These are phyloP conservation scores for Typhlichthys eigenmanni DNA, from an alignment of 2,797 vertebrate species.

Conservation along the genomic window DNA sequence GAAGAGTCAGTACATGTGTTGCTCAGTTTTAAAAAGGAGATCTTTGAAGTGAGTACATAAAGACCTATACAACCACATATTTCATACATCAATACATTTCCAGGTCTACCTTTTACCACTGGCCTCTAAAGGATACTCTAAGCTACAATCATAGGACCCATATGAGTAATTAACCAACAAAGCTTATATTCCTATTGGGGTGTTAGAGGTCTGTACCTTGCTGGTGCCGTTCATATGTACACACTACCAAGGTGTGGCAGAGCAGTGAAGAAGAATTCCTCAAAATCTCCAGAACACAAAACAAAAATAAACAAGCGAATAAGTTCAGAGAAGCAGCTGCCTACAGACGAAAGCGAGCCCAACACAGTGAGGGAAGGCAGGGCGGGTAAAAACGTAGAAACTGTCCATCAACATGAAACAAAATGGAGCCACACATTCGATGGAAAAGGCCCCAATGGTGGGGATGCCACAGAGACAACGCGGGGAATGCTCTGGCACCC, in stretches of 20 bases:
- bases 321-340: constrained; percentile 83
- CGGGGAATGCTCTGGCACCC: constrained; percentile 40
- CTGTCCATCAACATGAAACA: constrained; percentile 71
- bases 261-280: constrained; percentile 80
- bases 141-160: constrained; percentile 74
- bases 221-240: constrained; percentile 76
- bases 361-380: constrained; percentile 67
- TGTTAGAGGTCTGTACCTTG: constrained; percentile 74
- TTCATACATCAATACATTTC: constrained; percentile 72
- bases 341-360: constrained; percentile 85
- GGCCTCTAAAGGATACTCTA: constrained; percentile 78
- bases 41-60: constrained; percentile 84
- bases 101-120: constrained; percentile 74
- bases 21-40: constrained; percentile 88
- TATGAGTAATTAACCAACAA: constrained; percentile 73
- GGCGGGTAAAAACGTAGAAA: constrained; percentile 72
- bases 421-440: constrained; percentile 65
- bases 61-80: constrained; percentile 77
- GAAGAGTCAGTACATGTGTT: constrained; percentile 89
- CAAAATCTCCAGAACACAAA: constrained; percentile 84
- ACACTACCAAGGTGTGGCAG: constrained; percentile 74
- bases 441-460: constrained; percentile 59
- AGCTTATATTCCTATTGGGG: constrained; percentile 77
- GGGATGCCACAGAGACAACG: constrained; percentile 44
- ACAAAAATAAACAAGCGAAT: constrained; percentile 57